Conservation (phyloP, 64 coral and sea anemone genomes). For the Hydrozoanthus tunicans region DNA sequence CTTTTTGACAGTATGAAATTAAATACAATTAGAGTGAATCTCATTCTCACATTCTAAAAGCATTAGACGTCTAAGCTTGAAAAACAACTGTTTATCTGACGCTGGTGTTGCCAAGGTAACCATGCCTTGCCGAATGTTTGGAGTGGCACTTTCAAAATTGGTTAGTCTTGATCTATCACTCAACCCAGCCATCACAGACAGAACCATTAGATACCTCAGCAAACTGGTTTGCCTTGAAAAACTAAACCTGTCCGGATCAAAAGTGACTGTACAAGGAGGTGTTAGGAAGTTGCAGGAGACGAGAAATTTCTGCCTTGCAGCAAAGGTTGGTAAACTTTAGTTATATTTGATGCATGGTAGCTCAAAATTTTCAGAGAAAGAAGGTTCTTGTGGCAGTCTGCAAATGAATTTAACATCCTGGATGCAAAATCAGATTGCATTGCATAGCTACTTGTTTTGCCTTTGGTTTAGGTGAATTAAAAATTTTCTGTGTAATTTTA, state of each 20-base stretch:
- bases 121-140: conserved; percentile 72
- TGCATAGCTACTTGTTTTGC: too few species aligned
- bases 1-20: too few species aligned
- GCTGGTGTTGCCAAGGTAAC: conserved; percentile 75
- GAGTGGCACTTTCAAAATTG: conserved; percentile 54
- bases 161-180: conserved; percentile 72
- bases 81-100: conserved; percentile 83
- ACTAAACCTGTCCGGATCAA: conserved; percentile 78
- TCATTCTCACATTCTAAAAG: conserved; percentile 46
- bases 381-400: too few species aligned
- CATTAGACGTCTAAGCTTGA: conserved; percentile 66
- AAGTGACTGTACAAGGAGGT: conserved; percentile 36
- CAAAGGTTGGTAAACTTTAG: conserved; percentile 19
- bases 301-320: conserved; percentile 16
- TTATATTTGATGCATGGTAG: too few species aligned
- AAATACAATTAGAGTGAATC: too few species aligned
- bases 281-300: conserved; percentile 31
- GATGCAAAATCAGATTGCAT: too few species aligned
- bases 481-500: too few species aligned
- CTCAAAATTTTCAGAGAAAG: too few species aligned
- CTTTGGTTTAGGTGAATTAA: too few species aligned
- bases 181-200: conserved; percentile 68
- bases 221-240: conserved; percentile 58
- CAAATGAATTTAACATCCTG: too few species aligned
- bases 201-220: conserved; percentile 54